Evolutionary conservation across 2,113 vertebrate species (phyloP), one percentile per base, ranked within the genome.

Genomic region (Vulpes vulpes): DNA sequence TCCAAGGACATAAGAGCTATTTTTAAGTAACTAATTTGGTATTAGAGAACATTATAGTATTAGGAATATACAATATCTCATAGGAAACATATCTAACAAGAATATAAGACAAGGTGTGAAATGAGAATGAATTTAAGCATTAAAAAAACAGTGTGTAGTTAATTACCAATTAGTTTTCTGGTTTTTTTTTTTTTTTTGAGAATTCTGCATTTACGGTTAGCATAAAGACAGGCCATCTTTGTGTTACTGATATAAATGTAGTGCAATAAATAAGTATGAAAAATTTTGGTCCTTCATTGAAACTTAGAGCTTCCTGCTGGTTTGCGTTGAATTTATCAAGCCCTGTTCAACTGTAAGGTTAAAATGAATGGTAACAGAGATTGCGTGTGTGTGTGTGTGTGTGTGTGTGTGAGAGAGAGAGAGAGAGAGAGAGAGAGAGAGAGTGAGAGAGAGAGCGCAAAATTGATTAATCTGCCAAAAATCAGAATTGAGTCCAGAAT

Each of bases 201-300:
- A 91, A 71, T 71, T 32, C 15, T 74, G 25, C 78, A 76, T 71
- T 91, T 35, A 49, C 22, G 22, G 1, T 74, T 71, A 64, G 4
- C 23, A 60, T 81, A 59, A 53, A 87, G 23, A 65, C 5, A 82
- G 3, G 38, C 22, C 23, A 35, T 78, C 4, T 69, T 87, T 4
- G 1, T 79, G 11, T 81, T n/a, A 17, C 12, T 93, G 43, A 85
- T 76, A 94, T 84, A 87, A 94, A 96, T 80, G 3, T 62, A 74
- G 22, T 8, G 25, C 2, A 74, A n/a, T 76, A 95, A 89, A 57
- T 64, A 73, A 83, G 2, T 80, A 16, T 92, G 9, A 38, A 67
- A 43, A 73, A 43, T 19, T 76, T 27, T 35, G 8, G 11, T 60
- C 7, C 7, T 69, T 74, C n/a, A 30, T 4, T 67, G 27, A 87